Evolutionary conservation across 1,140 invertebrate genomes (phyloP), one percentile per base, ranked within the genome.

Genomic region (Atta cephalotes): DNA sequence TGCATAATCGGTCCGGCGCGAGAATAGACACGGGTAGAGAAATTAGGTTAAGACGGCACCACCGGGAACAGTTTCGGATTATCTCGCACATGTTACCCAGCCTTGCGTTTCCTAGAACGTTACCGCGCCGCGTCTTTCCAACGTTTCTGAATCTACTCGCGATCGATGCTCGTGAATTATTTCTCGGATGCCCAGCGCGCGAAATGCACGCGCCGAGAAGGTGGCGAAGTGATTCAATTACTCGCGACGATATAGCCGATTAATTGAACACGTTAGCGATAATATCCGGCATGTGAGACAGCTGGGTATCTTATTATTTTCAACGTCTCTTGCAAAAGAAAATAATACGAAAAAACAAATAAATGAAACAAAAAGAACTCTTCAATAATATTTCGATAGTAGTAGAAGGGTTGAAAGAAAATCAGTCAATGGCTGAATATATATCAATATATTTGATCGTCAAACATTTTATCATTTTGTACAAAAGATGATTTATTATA

Each of bases 21-120:
- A 87, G 87, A 74, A 90, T 89, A 90, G 88, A 91, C 91, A 87
- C 58, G 60, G 68, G 35, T 28, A 77, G 92, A 86, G 92, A 91
- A 93, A 93, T 93, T 92, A 81, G 92, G 90, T 92, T 93, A 92
- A 92, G 92, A 92, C 87, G 88, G 91, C 80, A 92, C 92, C 91
- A 53, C 71, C 65, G 92, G 89, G 92, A 93, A 90, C 89, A 90
- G 87, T 92, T 93, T 90, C 85, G 88, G 90, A 91, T 93, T 91
- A 93, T 92, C 89, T 88, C 28, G 87, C 91, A 89, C 91, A 87
- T 89, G 91, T 87, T 91, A 77, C 86, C 85, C 81, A 21, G n/a
- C 25, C 87, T 68, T 70, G 82, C 76, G 81, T 77, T 88, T 87
- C 79, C 79, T 56, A 25, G 5, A 56, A 65, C 63, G 62, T 58